Evolutionary conservation across 2,113 vertebrate genomes (phyloP), one percentile per base, ranked within the genome.

Genomic region (Tenebrosternarchus preto): DNA sequence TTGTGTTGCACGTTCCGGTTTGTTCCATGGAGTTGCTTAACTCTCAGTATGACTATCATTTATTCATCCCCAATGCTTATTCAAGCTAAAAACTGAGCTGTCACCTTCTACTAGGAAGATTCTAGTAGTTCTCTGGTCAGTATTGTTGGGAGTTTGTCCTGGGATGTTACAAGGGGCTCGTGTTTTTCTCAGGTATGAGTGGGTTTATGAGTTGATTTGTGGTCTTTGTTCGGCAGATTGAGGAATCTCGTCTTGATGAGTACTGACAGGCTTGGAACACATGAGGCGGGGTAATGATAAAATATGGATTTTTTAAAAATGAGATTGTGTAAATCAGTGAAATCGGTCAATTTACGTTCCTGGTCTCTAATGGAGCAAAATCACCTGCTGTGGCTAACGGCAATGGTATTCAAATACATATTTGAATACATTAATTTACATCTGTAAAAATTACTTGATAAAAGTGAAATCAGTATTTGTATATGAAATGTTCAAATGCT

Each of bases 241-340:
- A 76, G 72, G 69, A 81, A 71, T 73, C 27, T 66, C 71, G 80
- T 80, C 24, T 39, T 85, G 88, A 90, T 88, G 84, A 59, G 66
- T 80, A 89, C 84, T 70, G 85, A 86, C 78, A 86, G 61, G 59
- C 63, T 22, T 3, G 17, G 53, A 79, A 50, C 88, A 79, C 66
- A n/a, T 64, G 73, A 68, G 82, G 70, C 68, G 80, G 82, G 88
- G 87, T 87, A 89, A 90, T 76, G 83, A 88, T 84, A 82, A 57
- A 85, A 77, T 90, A 89, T 88, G 82, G 87, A 91, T 90, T 80
- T 88, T 86, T n/a, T 85, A 85, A 63, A 88, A 91, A 89, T 87
- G 75, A 89, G 83, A 78, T 73, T 17, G 70, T 27, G 17, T 88
- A 82, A 89, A 91, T 90, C 89, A 86, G 50, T 63, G n/a, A 55